A percentile compares a stretch with the other conserved stretches of the same genome.
These are phyloP conservation scores for Sitta carolinensis DNA, from an alignment of 2,797 vertebrate species.

Conservation along the genomic window DNA sequence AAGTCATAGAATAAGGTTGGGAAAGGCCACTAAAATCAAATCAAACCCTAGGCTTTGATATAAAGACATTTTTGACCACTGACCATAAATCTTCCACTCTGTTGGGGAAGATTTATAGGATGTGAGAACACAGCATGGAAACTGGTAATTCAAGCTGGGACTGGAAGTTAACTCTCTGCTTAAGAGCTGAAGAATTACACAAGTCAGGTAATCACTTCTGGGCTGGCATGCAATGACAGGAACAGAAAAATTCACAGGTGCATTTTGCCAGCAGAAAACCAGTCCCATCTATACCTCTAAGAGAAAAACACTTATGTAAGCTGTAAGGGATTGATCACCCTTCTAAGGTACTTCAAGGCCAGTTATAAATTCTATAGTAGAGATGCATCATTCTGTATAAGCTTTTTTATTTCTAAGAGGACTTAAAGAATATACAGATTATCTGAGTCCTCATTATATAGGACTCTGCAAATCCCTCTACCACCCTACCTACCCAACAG, in stretches of 20 bases:
- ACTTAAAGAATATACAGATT: not conserved
- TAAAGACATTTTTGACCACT: not conserved
- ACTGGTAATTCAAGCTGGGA: not conserved
- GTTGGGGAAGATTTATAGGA: not conserved
- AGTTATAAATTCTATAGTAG: not conserved
- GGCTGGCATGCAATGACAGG: too few relatives aligned
- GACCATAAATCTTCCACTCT: not conserved
- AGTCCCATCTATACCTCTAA: not conserved
- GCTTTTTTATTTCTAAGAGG: not conserved
- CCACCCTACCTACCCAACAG: fast-evolving
- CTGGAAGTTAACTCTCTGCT: not conserved
- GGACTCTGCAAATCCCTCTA: not conserved
- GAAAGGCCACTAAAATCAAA: not conserved
- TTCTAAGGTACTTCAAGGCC: not conserved
- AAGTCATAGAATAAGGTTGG: not conserved
- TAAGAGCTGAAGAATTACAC: not conserved
- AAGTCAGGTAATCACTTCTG: not conserved
- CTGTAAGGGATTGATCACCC: not conserved
- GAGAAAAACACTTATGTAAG: not conserved
- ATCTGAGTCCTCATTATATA: not conserved
- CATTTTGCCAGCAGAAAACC: not conserved
- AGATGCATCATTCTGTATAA: not conserved
- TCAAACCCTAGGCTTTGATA: not conserved
- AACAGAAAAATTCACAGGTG: not conserved
- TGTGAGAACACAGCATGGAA: not conserved